These are phyloP conservation scores for Callospermophilus lateralis DNA, from an alignment of 2,113 vertebrate genomes.

Conservation along the genomic window DNA sequence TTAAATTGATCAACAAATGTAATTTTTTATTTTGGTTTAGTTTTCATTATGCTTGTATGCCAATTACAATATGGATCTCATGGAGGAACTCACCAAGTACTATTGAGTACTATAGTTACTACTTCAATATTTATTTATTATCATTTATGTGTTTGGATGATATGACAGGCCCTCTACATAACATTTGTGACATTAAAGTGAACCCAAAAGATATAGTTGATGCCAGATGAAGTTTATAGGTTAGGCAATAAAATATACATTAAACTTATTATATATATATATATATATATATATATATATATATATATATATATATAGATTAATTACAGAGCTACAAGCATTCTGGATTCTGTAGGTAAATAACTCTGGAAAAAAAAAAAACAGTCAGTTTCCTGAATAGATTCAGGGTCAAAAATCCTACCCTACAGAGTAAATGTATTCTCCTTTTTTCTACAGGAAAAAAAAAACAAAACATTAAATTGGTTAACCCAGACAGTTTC, in stretches of 20 bases:
- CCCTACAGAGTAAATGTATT: not conserved
- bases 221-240: not conserved
- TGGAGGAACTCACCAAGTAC: not conserved
- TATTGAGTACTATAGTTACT: not conserved
- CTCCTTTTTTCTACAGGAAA: constrained; percentile 25
- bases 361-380: not conserved
- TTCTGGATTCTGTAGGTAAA: not conserved
- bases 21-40: not conserved
- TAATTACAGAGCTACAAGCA: not conserved
- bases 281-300: too few relatives aligned
- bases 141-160: not conserved
- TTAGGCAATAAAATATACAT: not conserved
- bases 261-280: not conserved
- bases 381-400: not conserved
- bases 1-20: not conserved
- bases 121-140: not conserved
- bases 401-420: constrained; percentile 26
- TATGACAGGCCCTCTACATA: not conserved
- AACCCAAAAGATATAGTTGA: not conserved
- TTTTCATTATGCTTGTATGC: not conserved
- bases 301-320: too few relatives aligned
- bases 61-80: not conserved
- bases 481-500: constrained; percentile 34
- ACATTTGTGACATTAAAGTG: not conserved
- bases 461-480: constrained; percentile 62